phyloP scores from a whole-genome alignment of 2,113 vertebrate species.

The Cettia cetti region DNA sequence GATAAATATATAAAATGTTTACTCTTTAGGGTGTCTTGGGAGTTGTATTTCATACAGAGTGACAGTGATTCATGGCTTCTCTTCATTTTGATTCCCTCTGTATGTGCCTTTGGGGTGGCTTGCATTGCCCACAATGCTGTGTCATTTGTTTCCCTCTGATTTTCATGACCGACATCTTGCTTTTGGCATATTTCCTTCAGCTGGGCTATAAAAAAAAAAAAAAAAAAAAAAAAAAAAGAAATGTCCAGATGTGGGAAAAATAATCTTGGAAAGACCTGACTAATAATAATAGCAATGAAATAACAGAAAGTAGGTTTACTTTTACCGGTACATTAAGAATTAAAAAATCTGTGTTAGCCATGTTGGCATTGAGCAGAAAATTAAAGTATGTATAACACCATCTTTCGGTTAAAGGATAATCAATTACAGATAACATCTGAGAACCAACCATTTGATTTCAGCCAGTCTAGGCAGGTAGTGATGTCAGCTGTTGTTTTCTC shows the following conservation, averaged over 20 bases:
- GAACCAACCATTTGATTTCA: background rate
- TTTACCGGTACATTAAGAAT: background rate
- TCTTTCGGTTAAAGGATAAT: background rate
- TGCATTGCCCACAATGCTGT: background rate
- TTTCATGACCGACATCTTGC: background rate
- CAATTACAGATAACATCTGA: background rate
- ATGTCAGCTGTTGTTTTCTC: background rate
- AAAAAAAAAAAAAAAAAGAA: background rate
- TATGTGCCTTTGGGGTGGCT: background rate
- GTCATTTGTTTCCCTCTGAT: background rate
- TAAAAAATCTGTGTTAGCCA: background rate
- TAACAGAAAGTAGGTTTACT: background rate
- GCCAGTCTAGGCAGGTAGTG: background rate
- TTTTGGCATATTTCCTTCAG: background rate
- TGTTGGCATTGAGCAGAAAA: background rate
- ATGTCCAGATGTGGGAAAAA: background rate
- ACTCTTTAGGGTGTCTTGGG: background rate
- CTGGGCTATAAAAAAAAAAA: background rate
- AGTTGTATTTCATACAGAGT: background rate
- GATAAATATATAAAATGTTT: background rate
- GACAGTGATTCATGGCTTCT: background rate
- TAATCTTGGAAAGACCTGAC: background rate
- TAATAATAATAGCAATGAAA: background rate
- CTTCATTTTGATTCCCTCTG: background rate
- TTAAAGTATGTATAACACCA: background rate